These are phyloP conservation scores for Sturnus vulgaris DNA, from an alignment of 2,113 vertebrate species.

Conservation along the genomic window DNA sequence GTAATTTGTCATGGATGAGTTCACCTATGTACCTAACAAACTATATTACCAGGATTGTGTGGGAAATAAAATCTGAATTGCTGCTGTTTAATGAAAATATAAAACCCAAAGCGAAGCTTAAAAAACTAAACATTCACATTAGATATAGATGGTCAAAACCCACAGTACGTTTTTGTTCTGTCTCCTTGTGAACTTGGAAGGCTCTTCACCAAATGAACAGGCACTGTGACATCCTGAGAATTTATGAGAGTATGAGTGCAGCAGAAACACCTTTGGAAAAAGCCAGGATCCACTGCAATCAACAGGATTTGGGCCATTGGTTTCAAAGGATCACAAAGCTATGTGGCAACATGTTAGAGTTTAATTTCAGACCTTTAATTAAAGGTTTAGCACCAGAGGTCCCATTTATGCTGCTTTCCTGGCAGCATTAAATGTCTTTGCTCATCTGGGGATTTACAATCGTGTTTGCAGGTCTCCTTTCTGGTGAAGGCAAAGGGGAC, in stretches of 20 bases:
- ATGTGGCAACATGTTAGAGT: background rate
- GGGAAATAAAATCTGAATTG: background rate
- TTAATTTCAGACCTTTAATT: conserved; percentile 25
- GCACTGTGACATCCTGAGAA: background rate
- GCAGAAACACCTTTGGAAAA: background rate
- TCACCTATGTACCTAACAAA: background rate
- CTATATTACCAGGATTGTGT: background rate
- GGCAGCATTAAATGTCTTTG: rapidly evolving
- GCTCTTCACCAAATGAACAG: background rate
- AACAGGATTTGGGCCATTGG: background rate
- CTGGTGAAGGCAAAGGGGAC: background rate
- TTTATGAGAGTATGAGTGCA: background rate
- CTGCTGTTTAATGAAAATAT: background rate
- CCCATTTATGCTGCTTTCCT: background rate
- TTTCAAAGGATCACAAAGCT: background rate
- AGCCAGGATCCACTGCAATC: background rate
- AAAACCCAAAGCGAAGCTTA: background rate
- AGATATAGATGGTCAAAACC: background rate
- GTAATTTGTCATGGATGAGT: background rate
- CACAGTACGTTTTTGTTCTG: background rate
- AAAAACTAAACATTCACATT: background rate
- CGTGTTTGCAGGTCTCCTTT: background rate
- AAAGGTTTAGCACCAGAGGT: background rate
- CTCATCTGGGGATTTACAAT: background rate
- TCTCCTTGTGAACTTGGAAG: background rate